Evolutionary conservation across 2,888 invertebrate species (phyloP), one percentile per base, ranked within the genome.

Genomic region (Periphyllus acericola): DNA sequence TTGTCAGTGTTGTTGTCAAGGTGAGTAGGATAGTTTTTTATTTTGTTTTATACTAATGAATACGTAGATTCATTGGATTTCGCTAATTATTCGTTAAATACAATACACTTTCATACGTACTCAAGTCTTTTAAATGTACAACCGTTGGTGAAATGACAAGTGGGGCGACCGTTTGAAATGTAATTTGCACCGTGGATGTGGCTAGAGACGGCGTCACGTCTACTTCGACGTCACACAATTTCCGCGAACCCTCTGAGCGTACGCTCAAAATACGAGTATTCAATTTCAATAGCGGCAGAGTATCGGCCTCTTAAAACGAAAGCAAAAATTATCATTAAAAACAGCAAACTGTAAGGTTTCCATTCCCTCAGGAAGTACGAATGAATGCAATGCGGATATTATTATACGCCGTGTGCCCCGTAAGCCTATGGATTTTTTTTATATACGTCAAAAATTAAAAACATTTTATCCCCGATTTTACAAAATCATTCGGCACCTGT

Each of bases 141-240:
- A 81, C 81, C 17, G 25, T 32, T 25, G 87, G 87, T 25, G 74
- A 80, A 32, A 80, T 46, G 8, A 40, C 60, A 17, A 87, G 40
- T 32, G 87, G 80, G 25, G 55, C n/a, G 11, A 32, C 72, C 9
- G 60, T n/a, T 66, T 72, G 87, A 29, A 87, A 81, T 46, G 46
- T 46, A 40, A 87, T 80, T 66, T 87, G 87, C 55, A 66, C 74
- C 14, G 55, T 60, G 29, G 60, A 25, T 19, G 46, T 87, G 36
- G 74, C 72, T 40, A 87, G 29, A 17, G 87, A 81, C n/a, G 87
- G 55, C 17, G 68, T 21, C 40, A 87, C 79, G 40, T 87, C 87
- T 40, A 87, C 32, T 46, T 87, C 87, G 29, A 87, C 40, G 60
- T 87, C 74, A 32, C 81, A 87, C 14, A 8, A 55, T 80, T 86